A percentile compares a stretch with the other conserved stretches of the same genome.
phyloP scores from a whole-genome alignment of 2,888 invertebrate genomes.

The Eueremaeus valkanovi region DNA sequence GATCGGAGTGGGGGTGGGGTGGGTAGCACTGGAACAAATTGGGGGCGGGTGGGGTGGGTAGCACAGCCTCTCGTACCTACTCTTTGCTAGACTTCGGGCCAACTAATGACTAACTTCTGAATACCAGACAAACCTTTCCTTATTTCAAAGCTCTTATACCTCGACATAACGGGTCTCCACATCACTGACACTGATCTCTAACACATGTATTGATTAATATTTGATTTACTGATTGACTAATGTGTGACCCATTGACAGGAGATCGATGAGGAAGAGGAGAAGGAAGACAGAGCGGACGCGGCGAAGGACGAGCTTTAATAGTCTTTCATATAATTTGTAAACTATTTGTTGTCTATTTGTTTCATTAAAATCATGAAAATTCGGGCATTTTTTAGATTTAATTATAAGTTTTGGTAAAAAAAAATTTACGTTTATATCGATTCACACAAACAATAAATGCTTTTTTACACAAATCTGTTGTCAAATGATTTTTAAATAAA shows the following conservation, averaged over 20 bases:
- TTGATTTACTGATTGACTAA: neutral
- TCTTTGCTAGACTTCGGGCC: neutral
- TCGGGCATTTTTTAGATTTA: constrained; percentile 27
- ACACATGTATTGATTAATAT: constrained; percentile 10
- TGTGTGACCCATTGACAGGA: constrained; percentile 42
- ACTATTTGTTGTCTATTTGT: constrained; percentile 30
- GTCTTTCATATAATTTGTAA: constrained; percentile 36
- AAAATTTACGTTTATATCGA: neutral
- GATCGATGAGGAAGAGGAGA: constrained; percentile 47
- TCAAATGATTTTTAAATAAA: neutral
- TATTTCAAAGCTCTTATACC: neutral
- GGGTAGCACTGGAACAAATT: too few relatives aligned
- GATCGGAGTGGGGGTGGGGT: too few relatives aligned
- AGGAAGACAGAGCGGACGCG: constrained; percentile 44
- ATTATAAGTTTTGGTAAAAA: constrained; percentile 22
- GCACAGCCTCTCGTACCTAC: too few relatives aligned
- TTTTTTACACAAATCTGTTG: constrained; percentile 26
- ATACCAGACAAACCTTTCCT: too few relatives aligned
- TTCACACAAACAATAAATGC: constrained; percentile 15
- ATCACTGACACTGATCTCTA: neutral
- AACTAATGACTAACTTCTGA: too few relatives aligned
- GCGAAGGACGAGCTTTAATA: constrained; percentile 47
- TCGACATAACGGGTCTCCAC: neutral
- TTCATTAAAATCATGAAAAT: constrained; percentile 32
- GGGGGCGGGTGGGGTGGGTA: too few relatives aligned